phyloP scores from a whole-genome alignment of 2,797 vertebrate species.

The Pangasius mekongensis region DNA sequence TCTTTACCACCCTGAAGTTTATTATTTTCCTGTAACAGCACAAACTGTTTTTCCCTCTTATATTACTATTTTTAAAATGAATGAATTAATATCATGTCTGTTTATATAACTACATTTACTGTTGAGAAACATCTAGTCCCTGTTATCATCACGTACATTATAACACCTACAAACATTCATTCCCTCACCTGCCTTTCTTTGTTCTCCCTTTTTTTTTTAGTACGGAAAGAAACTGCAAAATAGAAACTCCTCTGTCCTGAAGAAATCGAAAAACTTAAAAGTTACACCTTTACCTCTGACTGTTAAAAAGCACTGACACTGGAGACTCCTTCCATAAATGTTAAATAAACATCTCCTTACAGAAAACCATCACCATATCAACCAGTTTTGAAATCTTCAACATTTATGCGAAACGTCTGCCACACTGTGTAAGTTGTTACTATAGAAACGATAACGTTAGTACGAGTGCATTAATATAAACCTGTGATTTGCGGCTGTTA shows the following conservation, averaged over 20 bases:
- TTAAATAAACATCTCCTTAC: neutral
- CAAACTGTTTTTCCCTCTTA: neutral
- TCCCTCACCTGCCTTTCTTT: no score
- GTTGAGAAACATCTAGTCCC: neutral
- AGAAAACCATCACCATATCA: neutral
- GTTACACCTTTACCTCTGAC: no score
- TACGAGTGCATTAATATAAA: neutral
- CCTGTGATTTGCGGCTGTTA: neutral
- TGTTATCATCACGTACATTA: neutral
- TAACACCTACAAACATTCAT: no score
- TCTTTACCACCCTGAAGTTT: neutral
- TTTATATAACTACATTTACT: neutral
- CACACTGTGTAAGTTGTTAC: neutral
- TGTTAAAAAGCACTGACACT: neutral
- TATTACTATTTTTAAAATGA: neutral
- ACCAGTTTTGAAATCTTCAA: neutral
- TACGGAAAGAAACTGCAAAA: neutral
- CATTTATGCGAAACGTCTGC: neutral
- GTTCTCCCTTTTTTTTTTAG: no score
- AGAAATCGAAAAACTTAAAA: neutral
- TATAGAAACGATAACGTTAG: neutral
- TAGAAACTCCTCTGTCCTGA: neutral
- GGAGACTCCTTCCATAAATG: neutral
- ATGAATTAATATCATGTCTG: neutral
- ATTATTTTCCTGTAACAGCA: neutral